These are phyloP conservation scores for Drosophila anomalata DNA, from an alignment of 2,888 invertebrate species.

Conservation along the genomic window DNA sequence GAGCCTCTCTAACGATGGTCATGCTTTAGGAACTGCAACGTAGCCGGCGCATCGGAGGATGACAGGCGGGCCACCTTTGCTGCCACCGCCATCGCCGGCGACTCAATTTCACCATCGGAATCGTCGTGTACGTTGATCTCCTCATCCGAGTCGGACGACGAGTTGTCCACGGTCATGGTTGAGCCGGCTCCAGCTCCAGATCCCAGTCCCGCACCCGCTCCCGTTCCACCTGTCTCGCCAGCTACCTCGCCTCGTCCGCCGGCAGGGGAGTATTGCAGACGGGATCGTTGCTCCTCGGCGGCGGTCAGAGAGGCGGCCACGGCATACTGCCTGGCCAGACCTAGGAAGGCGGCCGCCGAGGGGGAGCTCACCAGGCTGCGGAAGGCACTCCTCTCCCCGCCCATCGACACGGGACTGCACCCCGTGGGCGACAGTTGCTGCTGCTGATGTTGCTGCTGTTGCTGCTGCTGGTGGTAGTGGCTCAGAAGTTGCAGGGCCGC, in stretches of 20 bases:
- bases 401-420: conserved; percentile 86
- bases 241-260: neutral
- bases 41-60: conserved; percentile 62
- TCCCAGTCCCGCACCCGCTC: conserved; percentile 14
- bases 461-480: conserved; percentile 76
- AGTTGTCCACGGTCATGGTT: conserved; percentile 80
- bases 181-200: conserved; percentile 46
- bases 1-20: conserved; percentile 73
- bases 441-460: conserved; percentile 61
- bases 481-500: conserved; percentile 78
- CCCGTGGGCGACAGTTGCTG: conserved; percentile 63
- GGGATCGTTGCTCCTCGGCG: conserved; percentile 79
- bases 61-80: conserved; percentile 71
- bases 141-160: conserved; percentile 85
- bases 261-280: conserved; percentile 54
- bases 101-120: conserved; percentile 81
- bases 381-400: conserved; percentile 95
- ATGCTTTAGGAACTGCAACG: conserved; percentile 83
- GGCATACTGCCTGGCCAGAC: conserved; percentile 81
- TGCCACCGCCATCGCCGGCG: conserved; percentile 64
- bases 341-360: conserved; percentile 86
- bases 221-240: conserved; percentile 5
- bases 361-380: conserved; percentile 88
- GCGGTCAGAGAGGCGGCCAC: conserved; percentile 82
- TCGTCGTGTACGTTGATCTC: conserved; percentile 94